Percentiles rank a stretch among this genome's conserved stretches.
Conservation (phyloP, 1,140 invertebrate species). For the Battus philenor region DNA sequence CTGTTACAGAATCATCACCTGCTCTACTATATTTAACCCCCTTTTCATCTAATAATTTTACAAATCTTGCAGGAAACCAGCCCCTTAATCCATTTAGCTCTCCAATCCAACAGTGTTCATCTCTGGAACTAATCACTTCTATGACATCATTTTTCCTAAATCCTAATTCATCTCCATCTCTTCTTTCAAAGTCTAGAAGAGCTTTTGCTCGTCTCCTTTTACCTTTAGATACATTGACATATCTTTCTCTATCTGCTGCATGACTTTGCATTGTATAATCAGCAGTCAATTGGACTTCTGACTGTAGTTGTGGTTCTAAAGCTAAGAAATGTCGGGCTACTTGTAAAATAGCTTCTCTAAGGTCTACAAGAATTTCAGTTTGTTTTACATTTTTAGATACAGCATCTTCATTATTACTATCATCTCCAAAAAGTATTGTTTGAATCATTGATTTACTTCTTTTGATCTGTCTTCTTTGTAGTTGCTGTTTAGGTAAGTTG, state of each 20-base stretch:
- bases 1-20: conserved; percentile 97
- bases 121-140: conserved; percentile 97
- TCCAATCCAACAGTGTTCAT: conserved; percentile 99
- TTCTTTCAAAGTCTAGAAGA: conserved; percentile 96
- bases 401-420: conserved; percentile 85
- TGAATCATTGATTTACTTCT: conserved; percentile 94
- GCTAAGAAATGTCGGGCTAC: conserved; percentile 93
- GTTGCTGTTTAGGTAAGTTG: conserved; percentile 94
- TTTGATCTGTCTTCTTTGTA: conserved; percentile 89
- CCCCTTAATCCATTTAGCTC: conserved; percentile 98
- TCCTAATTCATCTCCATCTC: conserved; percentile 98
- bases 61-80: conserved; percentile 99
- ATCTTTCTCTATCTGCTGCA: conserved; percentile 94
- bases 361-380: conserved; percentile 94
- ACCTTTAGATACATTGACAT: conserved; percentile 92
- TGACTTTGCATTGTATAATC: conserved; percentile 98
- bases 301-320: conserved; percentile 84
- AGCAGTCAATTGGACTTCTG: conserved; percentile 86
- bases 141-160: conserved; percentile 99
- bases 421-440: conserved; percentile 90
- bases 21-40: conserved; percentile 97
- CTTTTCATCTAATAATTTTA: conserved; percentile 96
- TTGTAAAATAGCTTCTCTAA: conserved; percentile 95
- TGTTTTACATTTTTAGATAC: conserved; percentile 98
- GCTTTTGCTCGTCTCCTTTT: conserved; percentile 95